Base-by-base conservation (phyloP, 2,888 invertebrate genomes). In the Crepidodera aurea region DNA sequence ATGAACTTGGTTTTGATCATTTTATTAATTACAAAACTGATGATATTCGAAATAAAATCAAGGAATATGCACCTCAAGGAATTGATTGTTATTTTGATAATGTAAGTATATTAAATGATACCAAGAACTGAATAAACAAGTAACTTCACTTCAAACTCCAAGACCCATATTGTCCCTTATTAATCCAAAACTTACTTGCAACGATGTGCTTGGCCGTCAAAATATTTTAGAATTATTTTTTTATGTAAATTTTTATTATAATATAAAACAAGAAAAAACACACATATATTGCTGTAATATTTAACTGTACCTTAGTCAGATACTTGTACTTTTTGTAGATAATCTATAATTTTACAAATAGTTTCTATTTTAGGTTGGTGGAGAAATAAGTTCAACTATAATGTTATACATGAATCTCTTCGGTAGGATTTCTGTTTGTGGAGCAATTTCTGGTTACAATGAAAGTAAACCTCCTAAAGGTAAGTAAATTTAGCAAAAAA, bases 11-110 rank as follows among this genome's bases (percentile, higher is more conserved):
- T 3, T 91, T 90, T 73, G 88, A 92, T 75, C 78, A 82, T 66
- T 89, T 86, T 10, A 88, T 87, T 64, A 92, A 92, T 80, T 92
- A 92, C 79, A 92, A 91, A 79, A 87, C 84, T 1, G 82, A 79
- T 5, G 76, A 87, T 71, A 69, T 89, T 42, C 76, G 77, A 0
- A 73, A 82, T 46, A 85, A 84, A 40, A 79, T 92, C 10, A 84
- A 84, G 65, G 81, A 86, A 76, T 82, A 79, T 54, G 89, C 90
- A 8, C 89, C 90, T 0, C 81, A 88, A n/a, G 90, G 90, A 1
- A 79, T 92, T 0, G 90, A 92, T 74, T 88, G 90, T 73, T 92
- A 89, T 73, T 92, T 91, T 74, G 92, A 92, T 76, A 92, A 91
- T 77, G 91, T 91, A 81, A 78, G 85, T 79, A 44, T 19, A 19